Percentiles rank a stretch among this genome's conserved stretches.
Evolutionary conservation across 2,113 vertebrate genomes (phyloP).

Genomic region (Lycaon pictus): DNA sequence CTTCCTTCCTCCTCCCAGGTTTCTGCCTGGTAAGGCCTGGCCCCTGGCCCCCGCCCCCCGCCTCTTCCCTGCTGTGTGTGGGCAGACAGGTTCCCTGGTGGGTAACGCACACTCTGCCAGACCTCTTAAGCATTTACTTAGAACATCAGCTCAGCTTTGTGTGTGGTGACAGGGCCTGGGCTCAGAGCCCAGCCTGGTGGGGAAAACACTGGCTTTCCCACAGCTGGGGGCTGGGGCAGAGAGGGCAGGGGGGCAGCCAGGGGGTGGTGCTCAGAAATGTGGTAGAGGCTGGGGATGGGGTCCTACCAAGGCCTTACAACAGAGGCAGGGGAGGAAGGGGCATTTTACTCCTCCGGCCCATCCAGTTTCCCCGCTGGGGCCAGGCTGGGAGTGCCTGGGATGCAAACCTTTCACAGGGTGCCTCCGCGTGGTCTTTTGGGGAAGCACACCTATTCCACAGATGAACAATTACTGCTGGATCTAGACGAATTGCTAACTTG

Average conservation of each 20-base stretch:
- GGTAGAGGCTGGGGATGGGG: background rate
- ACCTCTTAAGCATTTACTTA: background rate
- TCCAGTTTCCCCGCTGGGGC: background rate
- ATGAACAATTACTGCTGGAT: background rate
- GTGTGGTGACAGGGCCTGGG: background rate
- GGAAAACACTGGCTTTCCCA: background rate
- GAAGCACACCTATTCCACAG: background rate
- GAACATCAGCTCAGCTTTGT: conserved; percentile 7
- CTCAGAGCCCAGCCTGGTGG: background rate
- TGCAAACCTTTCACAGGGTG: conserved; percentile 27
- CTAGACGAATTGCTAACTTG: background rate
- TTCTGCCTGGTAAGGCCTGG: background rate
- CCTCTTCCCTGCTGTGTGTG: background rate
- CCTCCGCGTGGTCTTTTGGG: background rate
- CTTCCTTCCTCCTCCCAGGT: background rate
- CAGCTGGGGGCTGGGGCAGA: conserved; percentile 3
- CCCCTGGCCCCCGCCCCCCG: background rate
- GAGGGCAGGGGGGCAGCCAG: background rate
- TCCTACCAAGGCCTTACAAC: background rate
- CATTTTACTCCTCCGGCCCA: background rate
- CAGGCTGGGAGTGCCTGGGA: accelerated
- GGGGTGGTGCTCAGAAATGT: background rate
- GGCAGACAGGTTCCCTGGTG: background rate
- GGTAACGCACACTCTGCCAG: background rate
- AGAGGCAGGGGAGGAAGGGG: background rate